Conservation (phyloP, 1,140 invertebrate species). For the Danaus plexippus region DNA sequence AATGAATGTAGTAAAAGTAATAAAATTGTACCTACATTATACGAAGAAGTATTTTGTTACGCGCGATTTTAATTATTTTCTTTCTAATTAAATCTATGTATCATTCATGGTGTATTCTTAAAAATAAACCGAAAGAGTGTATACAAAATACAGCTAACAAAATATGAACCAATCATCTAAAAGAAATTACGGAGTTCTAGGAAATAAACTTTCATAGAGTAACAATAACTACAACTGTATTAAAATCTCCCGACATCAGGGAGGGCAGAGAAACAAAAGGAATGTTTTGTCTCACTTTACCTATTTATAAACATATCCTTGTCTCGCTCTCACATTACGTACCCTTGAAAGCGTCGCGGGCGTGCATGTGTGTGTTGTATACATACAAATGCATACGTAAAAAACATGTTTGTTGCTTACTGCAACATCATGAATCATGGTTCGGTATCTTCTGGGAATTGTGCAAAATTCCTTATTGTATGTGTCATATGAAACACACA, state of each 20-base stretch:
- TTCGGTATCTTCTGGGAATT: constrained; percentile 25
- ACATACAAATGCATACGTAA: constrained; percentile 23
- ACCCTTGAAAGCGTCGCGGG: constrained; percentile 55
- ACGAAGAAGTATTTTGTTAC: no score
- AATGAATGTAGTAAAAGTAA: constrained; percentile 47
- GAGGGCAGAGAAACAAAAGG: constrained; percentile 66
- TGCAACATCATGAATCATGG: constrained; percentile 39
- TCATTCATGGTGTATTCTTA: no score
- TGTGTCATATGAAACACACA: constrained; percentile 1
- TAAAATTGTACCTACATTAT: no score
- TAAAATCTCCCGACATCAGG: constrained; percentile 54
- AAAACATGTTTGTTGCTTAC: constrained; percentile 28
- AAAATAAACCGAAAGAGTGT: no score
- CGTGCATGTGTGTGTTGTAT: constrained; percentile 43
- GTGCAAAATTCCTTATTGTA: constrained; percentile 8
- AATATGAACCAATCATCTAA: no score
- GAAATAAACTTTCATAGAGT: constrained; percentile 26
- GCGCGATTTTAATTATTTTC: no score
- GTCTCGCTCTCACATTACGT: constrained; percentile 42
- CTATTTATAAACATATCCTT: constrained; percentile 37
- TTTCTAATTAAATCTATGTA: no score
- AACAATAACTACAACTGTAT: constrained; percentile 63
- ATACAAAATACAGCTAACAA: no score
- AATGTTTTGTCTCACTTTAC: constrained; percentile 37
- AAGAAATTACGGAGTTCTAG: constrained; percentile 13